Evolutionary conservation across 2,797 vertebrate genomes (phyloP).

Genomic region (Muscicapa striata): DNA sequence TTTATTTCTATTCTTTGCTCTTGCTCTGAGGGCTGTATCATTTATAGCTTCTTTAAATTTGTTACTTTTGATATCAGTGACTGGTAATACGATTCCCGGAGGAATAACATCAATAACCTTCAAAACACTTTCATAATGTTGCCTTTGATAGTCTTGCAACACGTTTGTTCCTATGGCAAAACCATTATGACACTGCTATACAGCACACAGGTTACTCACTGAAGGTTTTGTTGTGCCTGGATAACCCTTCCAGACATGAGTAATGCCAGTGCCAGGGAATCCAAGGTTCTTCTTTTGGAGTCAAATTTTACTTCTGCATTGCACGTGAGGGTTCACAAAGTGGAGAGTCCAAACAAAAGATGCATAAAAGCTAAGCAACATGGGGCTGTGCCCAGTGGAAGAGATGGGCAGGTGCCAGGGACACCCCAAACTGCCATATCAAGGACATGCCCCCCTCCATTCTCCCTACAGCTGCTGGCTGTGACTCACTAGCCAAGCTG

Average conservation of each 20-base stretch:
- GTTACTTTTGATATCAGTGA: conserved; percentile 68
- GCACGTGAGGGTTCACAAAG: neutral
- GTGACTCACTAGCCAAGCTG: neutral
- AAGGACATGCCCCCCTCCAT: neutral
- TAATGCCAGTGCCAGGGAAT: neutral
- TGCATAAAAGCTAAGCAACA: neutral
- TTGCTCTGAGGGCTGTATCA: conserved; percentile 41
- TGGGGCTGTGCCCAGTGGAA: neutral
- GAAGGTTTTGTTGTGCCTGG: neutral
- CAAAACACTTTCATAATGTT: conserved; percentile 63
- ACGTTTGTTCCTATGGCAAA: neutral
- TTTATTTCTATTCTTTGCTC: conserved; percentile 21
- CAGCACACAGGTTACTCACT: conserved; percentile 14
- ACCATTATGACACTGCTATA: neutral
- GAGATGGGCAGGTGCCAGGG: neutral
- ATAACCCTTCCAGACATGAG: conserved; percentile 21
- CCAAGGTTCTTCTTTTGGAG: neutral
- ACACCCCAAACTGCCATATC: neutral
- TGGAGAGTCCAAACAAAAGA: neutral
- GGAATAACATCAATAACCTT: conserved; percentile 54
- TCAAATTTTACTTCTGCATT: neutral
- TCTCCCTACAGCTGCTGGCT: neutral
- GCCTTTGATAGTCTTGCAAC: conserved; percentile 58
- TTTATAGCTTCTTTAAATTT: conserved; percentile 69
- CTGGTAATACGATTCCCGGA: conserved; percentile 60